Evolutionary conservation across 2,888 invertebrate species (phyloP).

Genomic region (Ornithoptera alexandrae): DNA sequence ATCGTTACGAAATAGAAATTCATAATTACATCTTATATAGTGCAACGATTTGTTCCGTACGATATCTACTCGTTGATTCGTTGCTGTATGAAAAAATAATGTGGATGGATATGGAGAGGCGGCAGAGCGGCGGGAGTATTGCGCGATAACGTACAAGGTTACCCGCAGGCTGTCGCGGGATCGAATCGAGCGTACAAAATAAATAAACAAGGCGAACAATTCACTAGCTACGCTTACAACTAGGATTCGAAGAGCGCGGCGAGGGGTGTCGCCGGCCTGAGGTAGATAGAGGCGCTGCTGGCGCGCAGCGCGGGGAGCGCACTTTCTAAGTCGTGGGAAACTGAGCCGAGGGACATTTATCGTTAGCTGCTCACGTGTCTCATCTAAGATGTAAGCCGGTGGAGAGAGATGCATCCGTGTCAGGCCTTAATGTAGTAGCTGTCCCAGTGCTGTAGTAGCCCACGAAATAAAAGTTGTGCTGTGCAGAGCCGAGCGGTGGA

Average conservation of each 20-base stretch:
- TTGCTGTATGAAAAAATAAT: not conserved
- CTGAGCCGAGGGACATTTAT: not conserved
- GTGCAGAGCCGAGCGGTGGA: not conserved
- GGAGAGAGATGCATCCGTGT: not conserved
- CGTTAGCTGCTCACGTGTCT: not conserved
- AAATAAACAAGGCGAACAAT: conserved; percentile 56
- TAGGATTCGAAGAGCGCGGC: conserved; percentile 68
- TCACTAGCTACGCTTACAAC: conserved; percentile 69
- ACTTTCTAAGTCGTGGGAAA: not conserved
- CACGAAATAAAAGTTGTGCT: not conserved
- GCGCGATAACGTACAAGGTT: conserved; percentile 30
- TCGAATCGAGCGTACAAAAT: conserved; percentile 40
- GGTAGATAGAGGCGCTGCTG: conserved; percentile 51
- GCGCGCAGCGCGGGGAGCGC: conserved; percentile 25
- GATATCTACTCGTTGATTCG: no score
- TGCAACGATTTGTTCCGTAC: no score
- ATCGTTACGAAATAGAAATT: no score
- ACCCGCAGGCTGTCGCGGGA: conserved; percentile 36
- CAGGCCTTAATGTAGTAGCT: not conserved
- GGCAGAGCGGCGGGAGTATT: conserved; percentile 4
- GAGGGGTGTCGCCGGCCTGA: conserved; percentile 42
- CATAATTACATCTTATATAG: no score
- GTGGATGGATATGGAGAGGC: not conserved
- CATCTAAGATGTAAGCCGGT: not conserved
- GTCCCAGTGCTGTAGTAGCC: not conserved